These are phyloP conservation scores for Leontopithecus rosalia DNA, from an alignment of 2,797 vertebrate genomes.

Conservation along the genomic window DNA sequence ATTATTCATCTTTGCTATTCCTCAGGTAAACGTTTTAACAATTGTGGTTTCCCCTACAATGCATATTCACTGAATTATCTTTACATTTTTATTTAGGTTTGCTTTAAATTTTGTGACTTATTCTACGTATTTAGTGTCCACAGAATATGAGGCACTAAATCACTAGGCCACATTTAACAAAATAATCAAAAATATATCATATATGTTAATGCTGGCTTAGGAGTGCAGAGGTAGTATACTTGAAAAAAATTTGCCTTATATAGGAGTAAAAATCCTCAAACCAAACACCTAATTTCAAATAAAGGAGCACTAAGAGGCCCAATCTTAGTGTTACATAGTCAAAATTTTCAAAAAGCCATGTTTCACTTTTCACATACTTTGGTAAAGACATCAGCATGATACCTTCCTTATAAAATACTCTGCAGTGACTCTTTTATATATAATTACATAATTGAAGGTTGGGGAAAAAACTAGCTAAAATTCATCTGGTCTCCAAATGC, in stretches of 20 bases:
- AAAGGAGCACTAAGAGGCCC: not conserved
- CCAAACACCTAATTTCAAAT: slow-evolving; percentile 21
- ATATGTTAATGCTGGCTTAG: not conserved
- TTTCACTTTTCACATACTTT: slow-evolving; percentile 44
- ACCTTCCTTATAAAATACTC: slow-evolving; percentile 24
- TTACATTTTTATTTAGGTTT: slow-evolving; percentile 50
- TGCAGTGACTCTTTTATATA: not conserved
- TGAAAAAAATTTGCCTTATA: not conserved
- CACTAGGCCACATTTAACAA: slow-evolving; percentile 26
- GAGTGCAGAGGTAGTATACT: not conserved
- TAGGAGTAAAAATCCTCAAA: not conserved
- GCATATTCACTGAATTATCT: not conserved
- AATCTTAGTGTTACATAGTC: not conserved
- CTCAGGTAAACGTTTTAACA: not conserved
- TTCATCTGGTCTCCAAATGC: slow-evolving; percentile 20
- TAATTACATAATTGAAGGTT: slow-evolving; percentile 12
- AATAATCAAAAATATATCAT: not conserved
- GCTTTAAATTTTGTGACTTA: slow-evolving; percentile 44
- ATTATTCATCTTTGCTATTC: slow-evolving; percentile 30
- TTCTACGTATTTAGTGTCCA: not conserved
- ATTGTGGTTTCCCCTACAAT: slow-evolving; percentile 14
- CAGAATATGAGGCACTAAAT: not conserved
- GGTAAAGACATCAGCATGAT: slow-evolving; percentile 22
- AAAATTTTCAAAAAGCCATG: slow-evolving; percentile 37
- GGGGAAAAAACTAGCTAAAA: not conserved